These are phyloP conservation scores for Pachyuromys duprasi DNA, from an alignment of 2,797 vertebrate genomes.

Conservation along the genomic window DNA sequence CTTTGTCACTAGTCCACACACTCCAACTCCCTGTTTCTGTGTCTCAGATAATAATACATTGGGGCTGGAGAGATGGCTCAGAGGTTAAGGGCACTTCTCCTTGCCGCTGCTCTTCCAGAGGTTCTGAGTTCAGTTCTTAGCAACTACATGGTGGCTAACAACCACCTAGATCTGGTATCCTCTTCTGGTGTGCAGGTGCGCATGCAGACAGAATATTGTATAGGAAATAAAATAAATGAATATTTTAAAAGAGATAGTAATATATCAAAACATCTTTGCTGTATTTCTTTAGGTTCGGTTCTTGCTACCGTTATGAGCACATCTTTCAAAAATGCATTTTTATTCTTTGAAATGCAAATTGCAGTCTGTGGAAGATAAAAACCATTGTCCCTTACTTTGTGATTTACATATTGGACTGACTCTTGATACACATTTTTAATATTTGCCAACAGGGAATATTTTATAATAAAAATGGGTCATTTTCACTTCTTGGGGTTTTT, in stretches of 20 bases:
- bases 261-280: not conserved
- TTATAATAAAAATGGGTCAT: conserved; percentile 44
- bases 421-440: not conserved
- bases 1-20: not conserved
- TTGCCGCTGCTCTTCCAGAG: too few relatives aligned
- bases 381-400: conserved; percentile 44
- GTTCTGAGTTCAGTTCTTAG: too few relatives aligned
- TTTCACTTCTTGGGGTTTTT: conserved; percentile 22
- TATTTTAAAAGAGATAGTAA: not conserved
- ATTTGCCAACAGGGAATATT: not conserved
- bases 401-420: conserved; percentile 28
- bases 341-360: conserved; percentile 68
- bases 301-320: not conserved
- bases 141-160: too few relatives aligned
- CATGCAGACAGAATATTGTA: too few relatives aligned
- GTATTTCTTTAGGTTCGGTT: conserved; percentile 7
- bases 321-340: conserved; percentile 49
- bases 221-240: not conserved
- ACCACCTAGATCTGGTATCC: too few relatives aligned
- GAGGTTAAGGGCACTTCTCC: too few relatives aligned
- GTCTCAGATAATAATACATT: not conserved
- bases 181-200: too few relatives aligned
- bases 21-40: not conserved
- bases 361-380: conserved; percentile 32
- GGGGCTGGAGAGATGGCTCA: too few relatives aligned